Base-by-base conservation (phyloP, 1,140 invertebrate genomes). In the Trypoxylus dichotomus region DNA sequence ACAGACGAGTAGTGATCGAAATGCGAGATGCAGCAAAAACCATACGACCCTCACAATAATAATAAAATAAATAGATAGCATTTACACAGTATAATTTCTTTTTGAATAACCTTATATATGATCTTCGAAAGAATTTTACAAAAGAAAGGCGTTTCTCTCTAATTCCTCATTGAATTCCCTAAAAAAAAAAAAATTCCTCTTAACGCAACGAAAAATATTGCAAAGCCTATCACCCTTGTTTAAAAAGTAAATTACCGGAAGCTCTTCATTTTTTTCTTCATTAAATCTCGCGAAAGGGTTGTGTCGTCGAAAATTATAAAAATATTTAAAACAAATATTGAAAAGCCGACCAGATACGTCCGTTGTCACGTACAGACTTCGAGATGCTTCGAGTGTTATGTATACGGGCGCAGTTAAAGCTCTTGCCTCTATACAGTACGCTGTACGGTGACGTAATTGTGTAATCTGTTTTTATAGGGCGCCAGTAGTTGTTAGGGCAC, bases 301-400 rank as follows among this genome's bases (percentile, higher is more conserved):
- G 73, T 11, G 74, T 27, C 24, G 11, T 74, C 37, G 73, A 29
- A 78, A 74, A 78, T 60, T 78, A 75, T 78, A 60, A 78, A 78
- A 78, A 78, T 75, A 78, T 68, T 27, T 75, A 78, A 60, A 76
- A 72, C 74, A 78, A 78, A 80, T 77, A 80, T 76, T 78, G 77
- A 80, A 78, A 80, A 80, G 77, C 68, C 77, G 37, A 43, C 72
- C 42, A 15, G 41, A 29, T 75, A 32, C 42, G 75, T 72, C 74
- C 32, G 24, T 25, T 54, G 68, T 74, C 77, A 78, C 77, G 77
- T 78, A 74, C 71, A 42, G 77, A 74, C 15, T 29, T 68, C n/a
- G 25, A 68, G 60, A 68, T 19, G 60, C 21, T 68, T 19, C 7
- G 21, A 58, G 47, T 58, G 15, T 58, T 21, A 27, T 3, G 24